These are phyloP conservation scores for Protobothrops flavoviridis DNA, from an alignment of 2,113 vertebrate genomes.

Conservation along the genomic window DNA sequence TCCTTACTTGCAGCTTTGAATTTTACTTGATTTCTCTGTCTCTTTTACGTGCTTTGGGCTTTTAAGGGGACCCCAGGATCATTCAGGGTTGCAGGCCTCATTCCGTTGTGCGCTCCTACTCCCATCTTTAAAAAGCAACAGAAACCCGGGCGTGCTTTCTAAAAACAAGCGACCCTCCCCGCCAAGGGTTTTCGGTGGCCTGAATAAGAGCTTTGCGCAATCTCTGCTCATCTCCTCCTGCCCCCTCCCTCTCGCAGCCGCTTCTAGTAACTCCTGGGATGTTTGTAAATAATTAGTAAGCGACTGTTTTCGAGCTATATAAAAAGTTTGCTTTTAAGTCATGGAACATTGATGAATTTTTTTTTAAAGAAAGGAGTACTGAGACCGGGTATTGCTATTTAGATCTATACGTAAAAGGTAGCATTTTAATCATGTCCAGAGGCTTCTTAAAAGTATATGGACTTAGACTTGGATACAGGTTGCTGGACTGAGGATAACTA, in stretches of 20 bases:
- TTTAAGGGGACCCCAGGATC: background rate
- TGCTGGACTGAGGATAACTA: background rate
- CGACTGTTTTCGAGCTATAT: background rate
- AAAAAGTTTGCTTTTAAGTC: background rate
- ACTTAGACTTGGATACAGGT: background rate
- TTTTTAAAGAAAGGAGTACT: background rate
- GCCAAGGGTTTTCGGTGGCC: background rate
- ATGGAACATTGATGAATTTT: background rate
- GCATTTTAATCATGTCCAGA: background rate
- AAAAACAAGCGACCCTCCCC: background rate
- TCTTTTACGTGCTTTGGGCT: background rate
- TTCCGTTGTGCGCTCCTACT: background rate
- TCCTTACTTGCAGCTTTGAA: background rate
- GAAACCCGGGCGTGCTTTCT: background rate
- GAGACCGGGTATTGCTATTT: background rate
- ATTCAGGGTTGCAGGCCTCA: background rate
- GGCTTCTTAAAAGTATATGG: background rate
- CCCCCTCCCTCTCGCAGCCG: background rate
- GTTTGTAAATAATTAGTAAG: conserved; percentile 17
- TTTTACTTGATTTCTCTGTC: background rate
- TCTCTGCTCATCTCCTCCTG: background rate
- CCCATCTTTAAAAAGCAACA: background rate
- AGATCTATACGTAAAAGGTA: background rate
- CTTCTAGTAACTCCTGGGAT: background rate
- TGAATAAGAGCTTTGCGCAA: background rate